These are phyloP conservation scores for Eupeodes corollae DNA, from an alignment of 1,140 invertebrate species.

Conservation along the genomic window DNA sequence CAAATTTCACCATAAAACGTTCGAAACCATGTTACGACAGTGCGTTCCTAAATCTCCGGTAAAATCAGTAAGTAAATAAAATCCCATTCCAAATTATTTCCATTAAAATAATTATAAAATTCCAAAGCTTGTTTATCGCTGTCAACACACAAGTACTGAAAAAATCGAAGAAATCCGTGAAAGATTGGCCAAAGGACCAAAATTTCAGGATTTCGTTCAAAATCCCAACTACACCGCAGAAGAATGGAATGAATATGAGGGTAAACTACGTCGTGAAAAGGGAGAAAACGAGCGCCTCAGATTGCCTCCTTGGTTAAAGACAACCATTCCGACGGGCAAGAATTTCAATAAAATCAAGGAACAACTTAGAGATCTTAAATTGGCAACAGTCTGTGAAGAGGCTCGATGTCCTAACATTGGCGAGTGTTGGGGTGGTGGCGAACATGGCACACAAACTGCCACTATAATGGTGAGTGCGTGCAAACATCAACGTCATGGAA, in stretches of 20 bases:
- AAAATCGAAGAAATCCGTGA: constrained; percentile 44
- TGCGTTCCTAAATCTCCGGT: background rate
- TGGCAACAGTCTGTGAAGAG: constrained; percentile 98
- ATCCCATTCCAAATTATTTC: too few relatives aligned
- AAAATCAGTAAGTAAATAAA: background rate
- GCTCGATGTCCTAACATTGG: constrained; percentile 98
- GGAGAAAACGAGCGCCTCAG: constrained; percentile 70
- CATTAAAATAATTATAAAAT: too few relatives aligned
- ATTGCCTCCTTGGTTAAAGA: constrained; percentile 95
- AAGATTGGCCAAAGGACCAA: constrained; percentile 49
- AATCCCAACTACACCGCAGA: constrained; percentile 39
- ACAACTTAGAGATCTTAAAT: constrained; percentile 74
- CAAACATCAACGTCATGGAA: background rate
- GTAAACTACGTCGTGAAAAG: constrained; percentile 73
- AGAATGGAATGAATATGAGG: constrained; percentile 54
- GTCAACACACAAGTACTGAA: background rate
- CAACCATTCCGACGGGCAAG: constrained; percentile 80
- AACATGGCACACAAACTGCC: constrained; percentile 74
- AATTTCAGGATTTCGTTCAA: constrained; percentile 51
- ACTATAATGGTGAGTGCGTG: constrained; percentile 71
- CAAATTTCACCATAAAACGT: too few relatives aligned
- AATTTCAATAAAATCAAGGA: constrained; percentile 79
- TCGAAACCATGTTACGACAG: background rate
- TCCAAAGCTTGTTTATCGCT: too few relatives aligned
- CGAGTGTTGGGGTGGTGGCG: constrained; percentile 97